A percentile compares a stretch with the other conserved stretches of the same genome.
These are phyloP conservation scores for Macropus fuliginosus DNA, from an alignment of 2,797 vertebrate species.

Conservation along the genomic window DNA sequence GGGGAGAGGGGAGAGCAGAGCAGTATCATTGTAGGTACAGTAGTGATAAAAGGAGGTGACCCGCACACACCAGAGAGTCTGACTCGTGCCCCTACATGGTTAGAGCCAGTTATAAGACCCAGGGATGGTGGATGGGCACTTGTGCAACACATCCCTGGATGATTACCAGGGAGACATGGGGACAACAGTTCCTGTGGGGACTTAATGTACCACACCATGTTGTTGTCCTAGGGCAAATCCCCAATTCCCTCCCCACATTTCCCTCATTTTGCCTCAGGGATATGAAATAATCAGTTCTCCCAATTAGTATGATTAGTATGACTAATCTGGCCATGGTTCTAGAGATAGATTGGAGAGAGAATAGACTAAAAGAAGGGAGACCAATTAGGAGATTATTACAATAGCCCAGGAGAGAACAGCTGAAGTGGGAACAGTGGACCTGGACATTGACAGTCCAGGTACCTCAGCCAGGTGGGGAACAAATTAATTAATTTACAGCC, in stretches of 20 bases:
- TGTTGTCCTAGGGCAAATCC: neutral
- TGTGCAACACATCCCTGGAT: neutral
- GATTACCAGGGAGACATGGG: neutral
- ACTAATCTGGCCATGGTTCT: neutral
- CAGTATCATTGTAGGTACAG: too few species aligned
- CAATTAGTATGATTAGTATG: neutral
- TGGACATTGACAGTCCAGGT: neutral
- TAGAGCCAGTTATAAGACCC: neutral
- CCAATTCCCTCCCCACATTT: neutral
- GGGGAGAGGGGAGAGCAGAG: too few species aligned
- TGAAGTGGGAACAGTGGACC: neutral
- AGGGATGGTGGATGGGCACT: neutral
- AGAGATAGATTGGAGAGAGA: neutral
- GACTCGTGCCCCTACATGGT: neutral
- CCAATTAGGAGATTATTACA: neutral
- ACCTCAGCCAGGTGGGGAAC: neutral
- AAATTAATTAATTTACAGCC: neutral
- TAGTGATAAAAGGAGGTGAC: too few species aligned
- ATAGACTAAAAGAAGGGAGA: neutral
- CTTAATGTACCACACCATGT: neutral
- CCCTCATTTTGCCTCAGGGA: neutral
- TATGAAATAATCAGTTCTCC: neutral
- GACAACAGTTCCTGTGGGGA: neutral
- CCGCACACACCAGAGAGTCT: too few species aligned
- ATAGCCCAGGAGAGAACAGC: neutral